A percentile compares a stretch with the other conserved stretches of the same genome.
These are phyloP conservation scores for Gnathonemus echidnorhynchus DNA, from an alignment of 2,113 vertebrate species.

Conservation along the genomic window DNA sequence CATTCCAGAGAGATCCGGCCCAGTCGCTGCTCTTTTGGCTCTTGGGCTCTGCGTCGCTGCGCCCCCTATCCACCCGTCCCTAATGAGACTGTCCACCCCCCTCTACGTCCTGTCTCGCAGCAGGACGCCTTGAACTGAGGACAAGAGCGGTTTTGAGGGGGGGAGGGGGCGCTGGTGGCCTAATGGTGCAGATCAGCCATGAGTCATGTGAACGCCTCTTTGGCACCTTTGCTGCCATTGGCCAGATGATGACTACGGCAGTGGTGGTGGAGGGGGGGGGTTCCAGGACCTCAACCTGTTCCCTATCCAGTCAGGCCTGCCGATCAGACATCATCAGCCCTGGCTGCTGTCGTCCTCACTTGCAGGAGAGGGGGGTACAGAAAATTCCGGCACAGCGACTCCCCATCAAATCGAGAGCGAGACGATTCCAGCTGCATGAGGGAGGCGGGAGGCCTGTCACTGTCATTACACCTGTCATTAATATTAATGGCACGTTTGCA, in stretches of 20 bases:
- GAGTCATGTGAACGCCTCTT: background rate
- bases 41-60: background rate
- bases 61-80: background rate
- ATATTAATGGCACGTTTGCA: conserved; percentile 54
- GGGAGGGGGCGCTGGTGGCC: background rate
- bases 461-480: conserved; percentile 51
- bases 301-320: background rate
- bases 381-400: background rate
- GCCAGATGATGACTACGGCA: background rate
- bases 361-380: no score
- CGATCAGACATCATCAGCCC: background rate
- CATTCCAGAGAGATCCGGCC: background rate
- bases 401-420: background rate
- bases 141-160: background rate
- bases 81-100: background rate
- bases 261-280: background rate
- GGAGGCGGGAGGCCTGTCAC: conserved; percentile 36
- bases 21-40: background rate
- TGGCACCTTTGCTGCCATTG: background rate
- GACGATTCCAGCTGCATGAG: conserved; percentile 41
- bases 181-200: background rate
- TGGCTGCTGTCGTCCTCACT: background rate
- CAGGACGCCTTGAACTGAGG: background rate
- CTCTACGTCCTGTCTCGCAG: background rate
- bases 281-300: background rate